Percentiles rank a stretch among this genome's conserved stretches.
Conservation (phyloP, 2,797 vertebrate species). For the Gymnopithys bicolor region DNA sequence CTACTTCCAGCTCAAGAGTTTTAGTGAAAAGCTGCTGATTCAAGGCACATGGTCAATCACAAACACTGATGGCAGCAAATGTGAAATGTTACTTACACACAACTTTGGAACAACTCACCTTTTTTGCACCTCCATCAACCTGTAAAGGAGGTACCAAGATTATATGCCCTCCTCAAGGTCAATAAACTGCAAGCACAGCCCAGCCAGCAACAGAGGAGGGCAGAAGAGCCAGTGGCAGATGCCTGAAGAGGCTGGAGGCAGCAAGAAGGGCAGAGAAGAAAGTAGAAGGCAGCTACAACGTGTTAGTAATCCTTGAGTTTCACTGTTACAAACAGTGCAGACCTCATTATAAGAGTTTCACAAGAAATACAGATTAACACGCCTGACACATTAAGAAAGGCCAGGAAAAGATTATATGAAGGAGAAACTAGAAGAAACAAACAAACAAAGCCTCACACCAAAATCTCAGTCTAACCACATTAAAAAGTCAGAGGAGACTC, state of each 20-base stretch:
- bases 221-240: not conserved
- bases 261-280: not conserved
- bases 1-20: not conserved
- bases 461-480: not conserved
- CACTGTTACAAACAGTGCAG: not conserved
- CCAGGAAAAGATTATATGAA: not conserved
- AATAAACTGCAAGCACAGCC: not conserved
- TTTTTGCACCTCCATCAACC: not conserved
- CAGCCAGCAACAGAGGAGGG: not conserved
- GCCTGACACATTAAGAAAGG: not conserved
- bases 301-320: not conserved
- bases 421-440: not conserved
- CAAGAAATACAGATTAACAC: not conserved
- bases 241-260: not conserved
- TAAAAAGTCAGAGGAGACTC: not conserved
- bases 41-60: not conserved
- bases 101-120: not conserved
- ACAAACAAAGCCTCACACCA: not conserved
- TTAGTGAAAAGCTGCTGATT: not conserved
- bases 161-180: rapidly evolving
- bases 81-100: not conserved
- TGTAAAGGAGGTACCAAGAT: not conserved
- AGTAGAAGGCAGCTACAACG: not conserved
- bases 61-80: not conserved
- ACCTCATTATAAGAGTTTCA: not conserved